phyloP scores from a whole-genome alignment of 2,113 vertebrate genomes.

The Cynopterus brachyotis region DNA sequence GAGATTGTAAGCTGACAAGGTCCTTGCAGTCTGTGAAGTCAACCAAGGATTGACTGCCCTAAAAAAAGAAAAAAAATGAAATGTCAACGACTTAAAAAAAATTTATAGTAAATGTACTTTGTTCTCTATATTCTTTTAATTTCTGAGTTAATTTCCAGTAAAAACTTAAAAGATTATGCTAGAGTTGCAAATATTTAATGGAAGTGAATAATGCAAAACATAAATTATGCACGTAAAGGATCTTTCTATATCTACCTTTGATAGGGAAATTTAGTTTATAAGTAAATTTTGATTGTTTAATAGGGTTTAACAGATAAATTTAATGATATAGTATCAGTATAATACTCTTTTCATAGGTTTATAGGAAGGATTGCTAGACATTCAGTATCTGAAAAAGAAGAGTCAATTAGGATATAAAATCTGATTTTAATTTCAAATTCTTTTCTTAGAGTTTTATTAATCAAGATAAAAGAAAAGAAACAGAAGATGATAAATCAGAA shows the following conservation, averaged over 20 bases:
- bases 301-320: constrained; percentile 34
- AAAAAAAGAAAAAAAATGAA: no score
- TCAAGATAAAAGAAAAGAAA: constrained; percentile 85
- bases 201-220: constrained; percentile 9
- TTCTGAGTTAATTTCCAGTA: constrained; percentile 26
- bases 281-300: constrained; percentile 14
- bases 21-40: no score
- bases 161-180: not conserved
- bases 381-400: constrained; percentile 26
- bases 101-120: constrained; percentile 28
- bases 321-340: not conserved
- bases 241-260: constrained; percentile 29
- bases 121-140: constrained; percentile 1
- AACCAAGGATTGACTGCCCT: no score
- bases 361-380: not conserved
- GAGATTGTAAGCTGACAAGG: no score
- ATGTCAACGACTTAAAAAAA: not conserved
- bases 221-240: not conserved
- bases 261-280: not conserved
- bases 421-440: constrained; percentile 46
- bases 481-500: constrained; percentile 88
- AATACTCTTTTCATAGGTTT: constrained; percentile 4
- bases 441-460: constrained; percentile 95
- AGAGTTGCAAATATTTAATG: constrained; percentile 21
- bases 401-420: constrained; percentile 46